phyloP scores from a whole-genome alignment of 2,113 vertebrate genomes.

The Suncus etruscus region DNA sequence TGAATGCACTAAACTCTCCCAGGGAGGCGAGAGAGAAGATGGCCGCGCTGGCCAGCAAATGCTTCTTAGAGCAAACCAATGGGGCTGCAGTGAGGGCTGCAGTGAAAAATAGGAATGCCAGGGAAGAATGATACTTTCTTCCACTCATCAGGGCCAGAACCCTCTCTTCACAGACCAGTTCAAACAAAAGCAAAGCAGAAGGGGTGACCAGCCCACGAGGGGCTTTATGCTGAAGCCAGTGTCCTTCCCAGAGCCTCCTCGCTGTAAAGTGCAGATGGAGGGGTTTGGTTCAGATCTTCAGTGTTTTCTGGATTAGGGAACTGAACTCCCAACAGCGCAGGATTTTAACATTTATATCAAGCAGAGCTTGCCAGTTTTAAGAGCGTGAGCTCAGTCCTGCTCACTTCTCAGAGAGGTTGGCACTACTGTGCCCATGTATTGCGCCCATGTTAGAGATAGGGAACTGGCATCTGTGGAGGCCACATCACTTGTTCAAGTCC shows the following conservation, averaged over 20 bases:
- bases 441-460: neutral
- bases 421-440: neutral
- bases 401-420: neutral
- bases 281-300: neutral
- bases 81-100: neutral
- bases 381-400: neutral
- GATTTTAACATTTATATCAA: neutral
- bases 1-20: too few species aligned
- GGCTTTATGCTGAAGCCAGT: neutral
- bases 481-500: neutral
- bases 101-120: neutral
- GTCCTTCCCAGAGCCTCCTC: neutral
- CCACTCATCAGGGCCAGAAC: neutral
- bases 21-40: neutral
- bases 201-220: neutral
- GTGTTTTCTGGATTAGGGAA: neutral
- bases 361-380: neutral
- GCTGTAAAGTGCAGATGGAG: neutral
- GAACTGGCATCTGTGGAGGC: neutral
- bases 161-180: neutral
- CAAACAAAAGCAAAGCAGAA: neutral
- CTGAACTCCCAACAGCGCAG: neutral
- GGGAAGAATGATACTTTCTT: neutral
- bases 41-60: neutral
- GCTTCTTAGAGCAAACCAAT: neutral